Conservation (phyloP, 2,113 vertebrate species). For the Opisthocomus hoazin region DNA sequence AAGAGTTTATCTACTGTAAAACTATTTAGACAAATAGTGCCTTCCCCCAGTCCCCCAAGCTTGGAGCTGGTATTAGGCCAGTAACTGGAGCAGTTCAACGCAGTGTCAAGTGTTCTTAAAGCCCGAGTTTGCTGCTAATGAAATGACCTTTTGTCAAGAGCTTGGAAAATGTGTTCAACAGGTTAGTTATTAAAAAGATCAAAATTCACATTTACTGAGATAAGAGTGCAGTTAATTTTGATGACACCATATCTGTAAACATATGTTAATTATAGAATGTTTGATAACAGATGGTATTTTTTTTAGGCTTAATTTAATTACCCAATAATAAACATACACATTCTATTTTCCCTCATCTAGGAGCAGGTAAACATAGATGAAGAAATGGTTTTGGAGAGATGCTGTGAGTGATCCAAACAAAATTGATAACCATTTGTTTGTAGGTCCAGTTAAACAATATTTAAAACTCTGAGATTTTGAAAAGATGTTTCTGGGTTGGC, state of each 20-base stretch:
- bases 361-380: not conserved
- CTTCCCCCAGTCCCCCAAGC: accelerated
- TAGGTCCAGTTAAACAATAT: accelerated
- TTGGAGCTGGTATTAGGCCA: not conserved
- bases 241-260: not conserved
- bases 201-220: not conserved
- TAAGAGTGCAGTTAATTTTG: not conserved
- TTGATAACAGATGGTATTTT: not conserved
- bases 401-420: not conserved
- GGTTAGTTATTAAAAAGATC: not conserved
- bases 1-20: not conserved
- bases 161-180: not conserved
- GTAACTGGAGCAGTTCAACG: not conserved
- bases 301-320: not conserved
- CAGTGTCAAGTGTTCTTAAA: not conserved
- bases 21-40: accelerated
- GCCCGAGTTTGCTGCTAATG: not conserved
- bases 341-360: not conserved
- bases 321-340: not conserved
- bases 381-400: not conserved
- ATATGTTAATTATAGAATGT: not conserved
- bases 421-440: not conserved
- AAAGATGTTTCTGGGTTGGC: not conserved
- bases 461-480: not conserved
- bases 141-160: not conserved